These are phyloP conservation scores for Cephalotes varians DNA, from an alignment of 2,888 invertebrate species.

Conservation along the genomic window DNA sequence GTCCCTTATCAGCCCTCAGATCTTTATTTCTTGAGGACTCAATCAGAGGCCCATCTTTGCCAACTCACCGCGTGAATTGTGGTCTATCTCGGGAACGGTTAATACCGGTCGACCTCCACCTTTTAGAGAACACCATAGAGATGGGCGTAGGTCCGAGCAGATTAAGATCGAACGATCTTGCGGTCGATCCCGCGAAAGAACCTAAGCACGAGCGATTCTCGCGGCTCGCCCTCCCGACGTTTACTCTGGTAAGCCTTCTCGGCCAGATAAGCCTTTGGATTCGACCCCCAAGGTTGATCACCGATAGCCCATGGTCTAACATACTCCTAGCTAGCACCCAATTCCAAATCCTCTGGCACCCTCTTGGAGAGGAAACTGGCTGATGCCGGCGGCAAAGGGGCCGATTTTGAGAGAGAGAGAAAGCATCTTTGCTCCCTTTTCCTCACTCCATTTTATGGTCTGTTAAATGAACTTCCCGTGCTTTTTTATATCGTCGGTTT, in stretches of 20 bases:
- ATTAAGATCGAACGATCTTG: slow-evolving; percentile 73
- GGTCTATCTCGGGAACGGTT: slow-evolving; percentile 43
- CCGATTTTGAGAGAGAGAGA: slow-evolving; percentile 55
- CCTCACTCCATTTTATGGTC: slow-evolving; percentile 80
- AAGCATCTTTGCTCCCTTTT: slow-evolving; percentile 48
- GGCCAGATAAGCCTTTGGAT: slow-evolving; percentile 79
- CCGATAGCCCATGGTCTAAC: slow-evolving; percentile 80
- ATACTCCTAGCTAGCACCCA: slow-evolving; percentile 73
- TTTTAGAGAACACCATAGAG: slow-evolving; percentile 55
- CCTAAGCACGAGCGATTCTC: slow-evolving; percentile 50
- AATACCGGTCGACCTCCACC: slow-evolving; percentile 52
- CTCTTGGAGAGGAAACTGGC: slow-evolving; percentile 63
- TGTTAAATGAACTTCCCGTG: slow-evolving; percentile 84
- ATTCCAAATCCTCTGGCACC: slow-evolving; percentile 77
- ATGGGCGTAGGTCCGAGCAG: slow-evolving; percentile 57
- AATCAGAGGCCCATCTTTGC: slow-evolving; percentile 39
- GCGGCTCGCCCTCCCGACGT: slow-evolving; percentile 38
- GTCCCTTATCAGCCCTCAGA: not conserved
- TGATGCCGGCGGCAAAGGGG: slow-evolving; percentile 66
- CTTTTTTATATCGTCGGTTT: slow-evolving; percentile 84
- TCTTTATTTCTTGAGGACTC: slow-evolving; percentile 34
- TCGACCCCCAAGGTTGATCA: slow-evolving; percentile 79
- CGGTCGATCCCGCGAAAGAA: slow-evolving; percentile 67
- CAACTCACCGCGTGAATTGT: slow-evolving; percentile 40
- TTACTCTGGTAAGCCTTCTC: slow-evolving; percentile 72